Conservation (phyloP, 2,888 invertebrate genomes). For the Oscheius sp. region DNA sequence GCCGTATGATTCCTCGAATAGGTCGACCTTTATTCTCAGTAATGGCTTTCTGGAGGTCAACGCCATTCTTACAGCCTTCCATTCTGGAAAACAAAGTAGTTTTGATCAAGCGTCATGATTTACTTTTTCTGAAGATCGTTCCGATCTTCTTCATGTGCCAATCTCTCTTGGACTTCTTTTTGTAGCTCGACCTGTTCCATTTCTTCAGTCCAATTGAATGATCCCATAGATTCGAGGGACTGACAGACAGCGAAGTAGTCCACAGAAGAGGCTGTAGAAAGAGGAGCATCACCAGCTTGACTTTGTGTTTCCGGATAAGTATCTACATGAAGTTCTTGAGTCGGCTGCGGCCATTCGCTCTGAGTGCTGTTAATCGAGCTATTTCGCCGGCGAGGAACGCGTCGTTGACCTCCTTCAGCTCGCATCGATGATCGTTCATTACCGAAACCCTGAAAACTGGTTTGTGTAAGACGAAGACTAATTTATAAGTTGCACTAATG, state of each 20-base stretch:
- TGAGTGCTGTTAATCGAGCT: conserved; percentile 63
- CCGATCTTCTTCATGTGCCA: conserved; percentile 18
- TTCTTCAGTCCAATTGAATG: conserved; percentile 56
- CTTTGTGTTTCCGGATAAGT: conserved; percentile 35
- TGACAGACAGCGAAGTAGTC: conserved; percentile 50
- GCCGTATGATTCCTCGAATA: conserved; percentile 28
- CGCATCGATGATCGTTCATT: conserved; percentile 55
- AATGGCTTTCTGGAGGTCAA: conserved; percentile 25
- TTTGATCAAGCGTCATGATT: background rate
- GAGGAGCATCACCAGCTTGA: conserved; percentile 34
- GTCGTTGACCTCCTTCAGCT: conserved; percentile 41
- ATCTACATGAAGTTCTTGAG: conserved; percentile 33
- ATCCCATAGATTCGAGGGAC: conserved; percentile 50
- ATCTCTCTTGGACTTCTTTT: conserved; percentile 2
- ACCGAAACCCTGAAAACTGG: conserved; percentile 9
- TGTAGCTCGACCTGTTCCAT: conserved; percentile 16
- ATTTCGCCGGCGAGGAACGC: conserved; percentile 46
- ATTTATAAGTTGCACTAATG: background rate
- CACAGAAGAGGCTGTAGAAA: conserved; percentile 38
- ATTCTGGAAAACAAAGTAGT: conserved; percentile 16
- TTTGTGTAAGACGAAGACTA: no score
- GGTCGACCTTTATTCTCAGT: conserved; percentile 17
- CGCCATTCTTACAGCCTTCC: conserved; percentile 29
- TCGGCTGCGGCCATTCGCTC: conserved; percentile 46
- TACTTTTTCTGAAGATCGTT: conserved; percentile 31